Percentiles rank a stretch among this genome's conserved stretches.
These are phyloP conservation scores for Neodiprion fabricii DNA, from an alignment of 1,140 invertebrate genomes.

Conservation along the genomic window DNA sequence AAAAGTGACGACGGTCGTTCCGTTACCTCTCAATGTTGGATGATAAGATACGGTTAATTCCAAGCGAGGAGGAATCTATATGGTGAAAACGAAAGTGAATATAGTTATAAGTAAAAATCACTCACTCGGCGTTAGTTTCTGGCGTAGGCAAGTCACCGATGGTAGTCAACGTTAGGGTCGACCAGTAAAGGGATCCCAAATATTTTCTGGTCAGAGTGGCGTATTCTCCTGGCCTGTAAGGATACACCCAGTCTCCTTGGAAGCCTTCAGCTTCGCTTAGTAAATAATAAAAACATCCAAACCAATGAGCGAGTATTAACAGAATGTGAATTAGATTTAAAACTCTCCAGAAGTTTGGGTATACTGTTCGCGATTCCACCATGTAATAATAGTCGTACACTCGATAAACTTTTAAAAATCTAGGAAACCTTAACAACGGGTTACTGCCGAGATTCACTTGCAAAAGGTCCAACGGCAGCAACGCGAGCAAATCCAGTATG, in stretches of 20 bases:
- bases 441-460: slow-evolving; percentile 81
- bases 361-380: slow-evolving; percentile 92
- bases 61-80: slow-evolving; percentile 45
- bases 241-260: slow-evolving; percentile 91
- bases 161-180: slow-evolving; percentile 94
- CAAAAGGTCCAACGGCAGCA: slow-evolving; percentile 87
- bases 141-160: slow-evolving; percentile 95
- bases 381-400: slow-evolving; percentile 95
- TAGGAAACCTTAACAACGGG: slow-evolving; percentile 82
- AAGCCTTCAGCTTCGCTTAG: slow-evolving; percentile 92
- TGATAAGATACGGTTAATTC: background rate
- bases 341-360: slow-evolving; percentile 96
- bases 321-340: slow-evolving; percentile 94
- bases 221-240: slow-evolving; percentile 85
- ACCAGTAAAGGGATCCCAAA: slow-evolving; percentile 94
- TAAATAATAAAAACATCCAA: slow-evolving; percentile 96
- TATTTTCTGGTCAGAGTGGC: slow-evolving; percentile 90
- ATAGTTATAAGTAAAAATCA: slow-evolving; percentile 47
- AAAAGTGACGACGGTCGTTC: background rate
- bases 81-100: background rate
- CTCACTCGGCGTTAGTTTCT: slow-evolving; percentile 95
- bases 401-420: slow-evolving; percentile 88
- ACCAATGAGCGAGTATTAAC: slow-evolving; percentile 95
- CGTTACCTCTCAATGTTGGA: background rate
- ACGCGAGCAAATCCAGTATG: slow-evolving; percentile 80